Evolutionary conservation across 1,140 invertebrate species (phyloP).

Genomic region (Hypothenemus hampei): DNA sequence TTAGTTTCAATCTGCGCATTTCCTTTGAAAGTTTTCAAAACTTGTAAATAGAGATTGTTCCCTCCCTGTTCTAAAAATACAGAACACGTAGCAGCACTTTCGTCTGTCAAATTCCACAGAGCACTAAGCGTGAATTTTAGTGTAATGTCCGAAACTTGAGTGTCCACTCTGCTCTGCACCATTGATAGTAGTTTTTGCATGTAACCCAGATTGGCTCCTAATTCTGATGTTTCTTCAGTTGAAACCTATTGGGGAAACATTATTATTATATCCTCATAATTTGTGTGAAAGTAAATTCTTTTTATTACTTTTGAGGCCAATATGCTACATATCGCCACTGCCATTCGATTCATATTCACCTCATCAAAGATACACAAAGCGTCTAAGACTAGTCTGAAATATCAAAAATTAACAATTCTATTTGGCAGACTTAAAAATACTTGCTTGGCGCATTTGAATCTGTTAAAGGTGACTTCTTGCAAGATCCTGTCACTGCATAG

Average conservation of each 20-base stretch:
- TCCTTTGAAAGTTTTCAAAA: conserved; percentile 59
- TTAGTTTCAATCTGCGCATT: conserved; percentile 72
- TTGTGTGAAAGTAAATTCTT: not conserved
- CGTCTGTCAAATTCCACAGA: conserved; percentile 79
- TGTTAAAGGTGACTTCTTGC: conserved; percentile 71
- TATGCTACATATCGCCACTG: conserved; percentile 78
- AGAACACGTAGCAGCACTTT: conserved; percentile 66
- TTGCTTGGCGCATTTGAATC: conserved; percentile 62
- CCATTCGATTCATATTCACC: conserved; percentile 72
- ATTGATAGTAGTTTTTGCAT: conserved; percentile 70
- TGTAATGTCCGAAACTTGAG: conserved; percentile 63
- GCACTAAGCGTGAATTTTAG: conserved; percentile 78
- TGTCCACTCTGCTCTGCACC: conserved; percentile 60
- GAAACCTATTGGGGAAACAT: not conserved
- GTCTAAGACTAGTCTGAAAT: conserved; percentile 61
- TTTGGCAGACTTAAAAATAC: not conserved
- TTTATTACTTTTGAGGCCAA: conserved; percentile 59
- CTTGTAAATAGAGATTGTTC: conserved; percentile 63
- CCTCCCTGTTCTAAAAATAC: conserved; percentile 70
- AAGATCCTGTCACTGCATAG: conserved; percentile 75
- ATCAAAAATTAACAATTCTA: not conserved
- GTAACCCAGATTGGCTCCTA: conserved; percentile 65
- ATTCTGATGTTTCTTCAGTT: conserved; percentile 58
- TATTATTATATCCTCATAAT: not conserved
- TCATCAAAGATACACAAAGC: conserved; percentile 70